Evolutionary conservation across 2,888 invertebrate genomes (phyloP).

Genomic region (Ophraella communa): DNA sequence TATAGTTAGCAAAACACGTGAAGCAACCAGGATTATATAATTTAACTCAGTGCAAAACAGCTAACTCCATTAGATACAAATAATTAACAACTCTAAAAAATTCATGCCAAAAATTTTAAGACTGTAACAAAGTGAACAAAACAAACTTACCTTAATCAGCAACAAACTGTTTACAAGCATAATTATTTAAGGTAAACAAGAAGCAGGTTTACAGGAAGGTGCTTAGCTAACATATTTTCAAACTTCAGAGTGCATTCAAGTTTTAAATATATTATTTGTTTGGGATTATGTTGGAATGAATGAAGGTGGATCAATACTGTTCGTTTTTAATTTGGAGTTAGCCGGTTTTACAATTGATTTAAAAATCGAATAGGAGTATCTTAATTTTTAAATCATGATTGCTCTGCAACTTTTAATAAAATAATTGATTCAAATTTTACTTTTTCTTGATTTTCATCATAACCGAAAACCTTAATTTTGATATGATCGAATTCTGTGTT

Average conservation of each 20-base stretch:
- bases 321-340: conserved; percentile 3
- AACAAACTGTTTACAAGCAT: not conserved
- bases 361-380: not conserved
- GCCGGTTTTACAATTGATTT: not conserved
- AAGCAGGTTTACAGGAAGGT: not conserved
- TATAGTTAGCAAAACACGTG: not conserved
- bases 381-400: not conserved
- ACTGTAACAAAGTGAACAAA: not conserved
- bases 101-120: conserved; percentile 1
- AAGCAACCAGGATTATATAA: conserved; percentile 4
- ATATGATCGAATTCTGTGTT: not conserved
- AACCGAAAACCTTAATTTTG: too few relatives aligned
- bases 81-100: not conserved
- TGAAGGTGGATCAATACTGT: not conserved
- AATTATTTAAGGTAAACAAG: not conserved
- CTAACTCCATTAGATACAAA: conserved; percentile 7
- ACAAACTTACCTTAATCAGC: conserved; percentile 2
- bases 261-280: not conserved
- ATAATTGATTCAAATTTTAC: too few relatives aligned
- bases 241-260: not conserved
- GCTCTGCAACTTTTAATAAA: not conserved
- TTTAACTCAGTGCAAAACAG: conserved; percentile 9
- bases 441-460: too few relatives aligned
- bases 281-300: not conserved
- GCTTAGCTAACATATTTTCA: not conserved